Evolutionary conservation across 2,888 invertebrate species (phyloP).

Genomic region (Mechanitis mazaeus): DNA sequence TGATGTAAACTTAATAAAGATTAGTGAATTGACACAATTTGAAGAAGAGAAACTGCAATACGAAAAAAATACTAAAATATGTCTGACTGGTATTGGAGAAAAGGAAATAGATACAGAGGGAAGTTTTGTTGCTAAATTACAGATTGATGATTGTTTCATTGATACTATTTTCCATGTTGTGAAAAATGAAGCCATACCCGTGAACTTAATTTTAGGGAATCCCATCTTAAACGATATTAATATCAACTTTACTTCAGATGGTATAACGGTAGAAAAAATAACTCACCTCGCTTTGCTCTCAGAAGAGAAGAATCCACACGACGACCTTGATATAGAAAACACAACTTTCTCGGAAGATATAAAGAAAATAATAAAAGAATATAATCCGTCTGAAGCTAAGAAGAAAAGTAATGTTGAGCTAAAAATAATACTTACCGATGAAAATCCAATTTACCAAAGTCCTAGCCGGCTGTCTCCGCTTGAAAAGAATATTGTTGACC

Average conservation of each 20-base stretch:
- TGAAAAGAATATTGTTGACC: constrained; percentile 12
- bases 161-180: constrained; percentile 22
- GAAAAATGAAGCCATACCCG: constrained; percentile 24
- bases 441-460: constrained; percentile 16
- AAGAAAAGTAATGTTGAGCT: background rate
- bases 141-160: constrained; percentile 21
- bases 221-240: constrained; percentile 27
- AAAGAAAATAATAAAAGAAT: background rate
- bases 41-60: background rate
- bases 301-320: constrained; percentile 11
- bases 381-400: background rate
- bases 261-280: constrained; percentile 20
- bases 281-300: constrained; percentile 18
- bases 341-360: constrained; percentile 7
- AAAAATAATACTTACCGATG: no score
- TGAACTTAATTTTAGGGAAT: constrained; percentile 23
- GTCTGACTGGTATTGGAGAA: constrained; percentile 7
- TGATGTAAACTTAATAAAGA: constrained; percentile 9
- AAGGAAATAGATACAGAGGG: constrained; percentile 25
- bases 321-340: constrained; percentile 8
- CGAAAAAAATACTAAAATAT: constrained; percentile 13
- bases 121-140: constrained; percentile 17
- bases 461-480: constrained; percentile 28
- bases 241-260: constrained; percentile 20
- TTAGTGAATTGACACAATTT: constrained; percentile 12